A percentile compares a stretch with the other conserved stretches of the same genome.
phyloP scores from a whole-genome alignment of 2,113 vertebrate genomes.

The Carassius carassius region DNA sequence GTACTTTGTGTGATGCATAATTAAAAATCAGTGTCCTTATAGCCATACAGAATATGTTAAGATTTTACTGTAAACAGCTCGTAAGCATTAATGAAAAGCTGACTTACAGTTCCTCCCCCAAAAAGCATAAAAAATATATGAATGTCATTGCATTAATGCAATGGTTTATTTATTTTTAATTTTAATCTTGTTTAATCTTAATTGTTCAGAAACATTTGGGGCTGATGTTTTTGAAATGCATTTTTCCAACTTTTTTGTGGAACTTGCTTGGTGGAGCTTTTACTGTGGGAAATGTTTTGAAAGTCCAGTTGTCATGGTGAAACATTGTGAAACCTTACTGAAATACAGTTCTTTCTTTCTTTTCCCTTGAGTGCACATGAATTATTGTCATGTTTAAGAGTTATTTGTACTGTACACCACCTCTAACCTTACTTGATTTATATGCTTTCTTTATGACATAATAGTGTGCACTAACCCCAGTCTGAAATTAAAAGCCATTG shows the following conservation, averaged over 20 bases:
- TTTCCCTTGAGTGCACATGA: not conserved
- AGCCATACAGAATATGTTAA: no score
- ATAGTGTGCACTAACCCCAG: not conserved
- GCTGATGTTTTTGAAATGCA: not conserved
- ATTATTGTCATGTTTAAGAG: not conserved
- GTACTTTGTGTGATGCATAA: no score
- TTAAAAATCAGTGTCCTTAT: no score
- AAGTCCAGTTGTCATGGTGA: not conserved
- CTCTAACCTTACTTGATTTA: not conserved
- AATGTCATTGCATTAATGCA: not conserved
- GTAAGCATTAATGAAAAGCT: no score
- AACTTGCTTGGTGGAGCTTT: not conserved
- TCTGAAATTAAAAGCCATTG: not conserved
- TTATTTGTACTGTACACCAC: not conserved
- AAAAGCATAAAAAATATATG: no score
- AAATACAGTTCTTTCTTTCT: not conserved
- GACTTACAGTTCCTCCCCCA: no score
- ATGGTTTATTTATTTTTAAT: no score
- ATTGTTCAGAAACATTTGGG: not conserved
- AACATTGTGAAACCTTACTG: not conserved
- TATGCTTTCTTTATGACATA: not conserved
- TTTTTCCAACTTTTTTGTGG: not conserved
- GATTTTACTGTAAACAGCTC: no score
- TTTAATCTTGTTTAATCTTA: no score
- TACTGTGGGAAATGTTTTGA: not conserved